Evolutionary conservation across 2,797 vertebrate species (phyloP).

Genomic region (Cyprinella venusta): DNA sequence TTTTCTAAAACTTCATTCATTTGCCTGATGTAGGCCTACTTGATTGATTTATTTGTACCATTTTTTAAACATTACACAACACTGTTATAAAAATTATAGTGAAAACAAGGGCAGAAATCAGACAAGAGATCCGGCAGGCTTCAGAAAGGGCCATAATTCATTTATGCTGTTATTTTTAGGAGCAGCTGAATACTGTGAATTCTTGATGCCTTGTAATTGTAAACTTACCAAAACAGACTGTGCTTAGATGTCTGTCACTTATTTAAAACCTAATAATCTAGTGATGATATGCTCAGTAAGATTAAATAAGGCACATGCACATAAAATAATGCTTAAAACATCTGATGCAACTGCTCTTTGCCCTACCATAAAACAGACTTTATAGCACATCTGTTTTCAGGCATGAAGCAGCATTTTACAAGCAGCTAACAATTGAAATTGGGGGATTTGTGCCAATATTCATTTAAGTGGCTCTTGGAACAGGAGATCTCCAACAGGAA

Average conservation of each 20-base stretch:
- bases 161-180: constrained; percentile 60
- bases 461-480: constrained; percentile 62
- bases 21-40: not conserved
- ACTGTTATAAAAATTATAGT: not conserved
- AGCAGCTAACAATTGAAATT: constrained; percentile 21
- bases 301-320: not conserved
- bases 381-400: constrained; percentile 16
- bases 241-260: not conserved
- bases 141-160: constrained; percentile 52
- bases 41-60: not conserved
- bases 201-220: constrained; percentile 40
- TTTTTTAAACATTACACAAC: not conserved
- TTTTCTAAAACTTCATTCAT: not conserved
- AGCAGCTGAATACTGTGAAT: constrained; percentile 48
- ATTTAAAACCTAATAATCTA: constrained; percentile 9
- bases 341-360: constrained; percentile 1
- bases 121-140: constrained; percentile 31
- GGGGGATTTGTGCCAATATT: constrained; percentile 30
- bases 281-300: not conserved
- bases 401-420: constrained; percentile 13
- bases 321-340: constrained; percentile 11
- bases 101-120: constrained; percentile 19
- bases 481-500: constrained; percentile 59
- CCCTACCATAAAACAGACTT: not conserved
- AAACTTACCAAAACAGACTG: constrained; percentile 32